Evolutionary conservation across 2,888 invertebrate genomes (phyloP).

Genomic region (Trimorus sp.): DNA sequence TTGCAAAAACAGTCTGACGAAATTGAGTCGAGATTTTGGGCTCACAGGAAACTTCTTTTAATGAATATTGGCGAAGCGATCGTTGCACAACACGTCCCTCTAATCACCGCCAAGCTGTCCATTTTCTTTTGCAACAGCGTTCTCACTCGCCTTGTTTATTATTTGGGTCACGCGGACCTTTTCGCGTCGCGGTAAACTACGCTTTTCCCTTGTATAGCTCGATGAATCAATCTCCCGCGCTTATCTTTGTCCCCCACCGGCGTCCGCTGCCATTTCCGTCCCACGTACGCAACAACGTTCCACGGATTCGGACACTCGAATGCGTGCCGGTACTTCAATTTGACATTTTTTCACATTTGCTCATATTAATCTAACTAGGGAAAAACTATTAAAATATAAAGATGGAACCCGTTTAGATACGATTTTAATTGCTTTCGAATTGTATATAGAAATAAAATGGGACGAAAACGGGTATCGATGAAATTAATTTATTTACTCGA

Average conservation of each 20-base stretch:
- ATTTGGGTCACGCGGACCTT: constrained; percentile 63
- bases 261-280: constrained; percentile 55
- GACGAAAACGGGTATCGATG: too few species aligned
- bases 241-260: constrained; percentile 55
- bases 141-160: constrained; percentile 63
- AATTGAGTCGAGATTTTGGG: too few species aligned
- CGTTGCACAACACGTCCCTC: constrained; percentile 50
- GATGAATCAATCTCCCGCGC: constrained; percentile 62
- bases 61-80: constrained; percentile 18
- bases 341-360: too few species aligned
- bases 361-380: too few species aligned
- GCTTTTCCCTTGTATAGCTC: constrained; percentile 65
- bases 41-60: too few species aligned
- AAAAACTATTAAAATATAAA: too few species aligned
- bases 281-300: constrained; percentile 39
- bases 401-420: too few species aligned
- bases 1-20: too few species aligned
- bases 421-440: too few species aligned
- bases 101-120: constrained; percentile 57
- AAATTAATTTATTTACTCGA: too few species aligned
- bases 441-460: too few species aligned
- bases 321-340: constrained; percentile 13
- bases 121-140: constrained; percentile 55
- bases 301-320: constrained; percentile 35
- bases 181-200: constrained; percentile 58